A percentile compares a stretch with the other conserved stretches of the same genome.
These are phyloP conservation scores for Propithecus deckenii DNA, from an alignment of 2,797 vertebrate species.

Conservation along the genomic window DNA sequence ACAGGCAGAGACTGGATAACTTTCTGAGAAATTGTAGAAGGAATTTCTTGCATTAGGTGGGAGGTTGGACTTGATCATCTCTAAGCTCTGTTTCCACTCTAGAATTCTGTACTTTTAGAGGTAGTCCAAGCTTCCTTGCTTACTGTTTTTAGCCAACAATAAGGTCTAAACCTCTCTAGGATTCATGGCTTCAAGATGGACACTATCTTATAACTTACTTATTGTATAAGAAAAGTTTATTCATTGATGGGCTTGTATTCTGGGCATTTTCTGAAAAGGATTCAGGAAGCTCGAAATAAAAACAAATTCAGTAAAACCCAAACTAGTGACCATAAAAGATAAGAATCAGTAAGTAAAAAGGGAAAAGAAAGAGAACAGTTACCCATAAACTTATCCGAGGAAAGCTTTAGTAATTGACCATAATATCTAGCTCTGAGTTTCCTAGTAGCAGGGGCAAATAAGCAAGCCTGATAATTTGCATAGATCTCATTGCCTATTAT, in stretches of 20 bases:
- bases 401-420: not conserved
- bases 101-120: not conserved
- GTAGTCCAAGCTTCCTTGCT: conserved; percentile 9
- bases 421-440: conserved; percentile 30
- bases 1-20: not conserved
- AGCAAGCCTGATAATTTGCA: not conserved
- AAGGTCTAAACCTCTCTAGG: not conserved
- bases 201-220: conserved; percentile 23
- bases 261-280: conserved; percentile 1
- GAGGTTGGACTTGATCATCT: not conserved
- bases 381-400: not conserved
- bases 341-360: conserved; percentile 35
- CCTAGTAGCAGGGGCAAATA: not conserved
- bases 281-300: conserved; percentile 55
- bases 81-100: not conserved
- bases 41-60: not conserved
- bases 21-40: not conserved
- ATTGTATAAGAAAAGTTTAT: not conserved
- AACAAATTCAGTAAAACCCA: not conserved
- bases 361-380: not conserved
- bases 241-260: conserved; percentile 20
- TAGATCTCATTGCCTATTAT: not conserved
- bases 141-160: not conserved
- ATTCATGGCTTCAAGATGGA: conserved; percentile 34
- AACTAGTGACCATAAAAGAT: not conserved